Evolutionary conservation across 2,113 vertebrate genomes (phyloP).

Genomic region (Oenanthe melanoleuca): DNA sequence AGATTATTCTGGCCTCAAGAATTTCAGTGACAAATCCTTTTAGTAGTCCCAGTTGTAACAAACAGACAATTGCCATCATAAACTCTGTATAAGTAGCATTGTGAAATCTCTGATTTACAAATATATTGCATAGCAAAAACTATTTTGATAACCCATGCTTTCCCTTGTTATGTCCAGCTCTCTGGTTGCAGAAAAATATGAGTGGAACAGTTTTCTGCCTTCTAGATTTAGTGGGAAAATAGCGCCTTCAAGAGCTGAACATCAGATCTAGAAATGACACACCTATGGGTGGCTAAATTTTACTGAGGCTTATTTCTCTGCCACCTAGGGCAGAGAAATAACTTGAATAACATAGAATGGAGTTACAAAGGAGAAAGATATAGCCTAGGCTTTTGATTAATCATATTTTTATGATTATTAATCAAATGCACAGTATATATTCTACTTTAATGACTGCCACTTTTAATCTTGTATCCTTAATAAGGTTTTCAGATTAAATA

Average conservation of each 20-base stretch:
- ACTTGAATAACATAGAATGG: background rate
- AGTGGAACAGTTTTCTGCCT: background rate
- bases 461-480: background rate
- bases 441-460: background rate
- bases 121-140: conserved; percentile 3
- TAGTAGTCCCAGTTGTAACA: background rate
- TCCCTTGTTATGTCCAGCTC: background rate
- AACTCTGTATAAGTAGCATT: conserved; percentile 6
- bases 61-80: background rate
- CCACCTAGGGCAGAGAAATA: background rate
- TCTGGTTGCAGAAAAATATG: background rate
- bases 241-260: conserved; percentile 2
- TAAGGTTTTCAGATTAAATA: background rate
- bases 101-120: conserved; percentile 35
- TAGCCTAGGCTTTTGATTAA: background rate
- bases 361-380: background rate
- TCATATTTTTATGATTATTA: background rate
- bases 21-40: conserved; percentile 30
- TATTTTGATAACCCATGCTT: conserved; percentile 19
- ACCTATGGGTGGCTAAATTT: background rate
- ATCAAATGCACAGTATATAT: background rate
- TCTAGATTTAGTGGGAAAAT: conserved; percentile 35
- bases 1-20: background rate
- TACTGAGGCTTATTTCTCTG: background rate
- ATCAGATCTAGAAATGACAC: conserved; percentile 1